Evolutionary conservation across 2,113 vertebrate genomes (phyloP).

Genomic region (Azemiops feae): DNA sequence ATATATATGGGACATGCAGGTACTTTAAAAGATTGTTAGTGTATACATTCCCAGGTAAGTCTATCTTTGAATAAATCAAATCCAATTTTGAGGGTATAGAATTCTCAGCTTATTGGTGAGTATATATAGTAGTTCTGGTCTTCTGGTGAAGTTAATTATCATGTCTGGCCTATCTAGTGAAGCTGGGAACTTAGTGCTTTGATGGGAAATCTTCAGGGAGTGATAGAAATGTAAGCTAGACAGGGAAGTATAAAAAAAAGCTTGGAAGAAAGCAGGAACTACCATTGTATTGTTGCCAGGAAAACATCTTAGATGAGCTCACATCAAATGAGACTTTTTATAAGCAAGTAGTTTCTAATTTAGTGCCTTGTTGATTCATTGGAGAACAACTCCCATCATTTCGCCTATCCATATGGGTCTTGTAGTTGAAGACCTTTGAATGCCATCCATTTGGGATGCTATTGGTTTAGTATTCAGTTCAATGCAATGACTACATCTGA

Average conservation of each 20-base stretch:
- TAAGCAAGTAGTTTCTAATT: not conserved
- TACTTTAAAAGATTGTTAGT: not conserved
- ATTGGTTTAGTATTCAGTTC: not conserved
- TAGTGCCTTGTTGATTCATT: not conserved
- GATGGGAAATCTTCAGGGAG: not conserved
- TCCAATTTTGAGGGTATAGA: not conserved
- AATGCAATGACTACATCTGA: no score
- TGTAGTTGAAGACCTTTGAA: not conserved
- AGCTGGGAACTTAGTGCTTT: not conserved
- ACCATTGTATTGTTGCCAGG: not conserved
- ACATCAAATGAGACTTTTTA: not conserved
- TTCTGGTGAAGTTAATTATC: not conserved
- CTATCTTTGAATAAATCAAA: not conserved
- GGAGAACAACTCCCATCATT: not conserved
- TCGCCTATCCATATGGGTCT: not conserved
- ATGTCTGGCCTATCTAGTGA: not conserved
- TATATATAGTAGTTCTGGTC: not conserved
- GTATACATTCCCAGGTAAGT: not conserved
- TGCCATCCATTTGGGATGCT: not conserved
- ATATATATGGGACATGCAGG: not conserved
- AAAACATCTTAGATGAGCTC: not conserved
- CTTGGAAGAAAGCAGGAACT: not conserved
- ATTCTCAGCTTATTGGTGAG: not conserved
- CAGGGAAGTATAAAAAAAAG: not conserved
- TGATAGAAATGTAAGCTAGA: not conserved